Evolutionary conservation across 2,797 vertebrate species (phyloP).

Genomic region (Falco columbarius): DNA sequence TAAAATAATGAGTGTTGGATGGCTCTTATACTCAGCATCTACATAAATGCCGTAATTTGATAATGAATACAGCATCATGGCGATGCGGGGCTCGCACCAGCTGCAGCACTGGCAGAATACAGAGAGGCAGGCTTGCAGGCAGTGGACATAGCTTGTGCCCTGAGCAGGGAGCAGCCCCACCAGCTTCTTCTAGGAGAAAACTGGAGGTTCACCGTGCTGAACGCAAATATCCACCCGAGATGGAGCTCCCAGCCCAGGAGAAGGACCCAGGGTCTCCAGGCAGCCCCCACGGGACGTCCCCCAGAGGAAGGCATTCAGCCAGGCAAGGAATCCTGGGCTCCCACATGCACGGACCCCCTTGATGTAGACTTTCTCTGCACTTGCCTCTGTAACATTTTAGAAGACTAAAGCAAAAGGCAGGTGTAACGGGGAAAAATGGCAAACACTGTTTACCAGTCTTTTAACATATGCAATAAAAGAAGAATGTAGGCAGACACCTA

Average conservation of each 20-base stretch:
- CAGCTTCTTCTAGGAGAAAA: background rate
- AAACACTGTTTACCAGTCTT: background rate
- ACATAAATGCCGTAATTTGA: background rate
- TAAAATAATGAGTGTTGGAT: background rate
- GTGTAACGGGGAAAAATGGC: background rate
- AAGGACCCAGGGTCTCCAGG: too few species aligned
- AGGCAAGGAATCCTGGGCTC: fast-evolving
- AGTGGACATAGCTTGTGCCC: fast-evolving
- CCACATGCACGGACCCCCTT: fast-evolving
- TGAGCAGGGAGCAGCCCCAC: background rate
- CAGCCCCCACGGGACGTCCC: fast-evolving
- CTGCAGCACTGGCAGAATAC: background rate
- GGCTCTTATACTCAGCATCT: background rate
- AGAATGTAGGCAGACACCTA: background rate
- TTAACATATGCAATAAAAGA: background rate
- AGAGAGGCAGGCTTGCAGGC: background rate
- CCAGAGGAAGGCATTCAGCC: fast-evolving
- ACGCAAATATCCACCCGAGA: fast-evolving
- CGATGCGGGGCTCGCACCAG: background rate
- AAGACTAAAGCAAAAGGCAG: background rate
- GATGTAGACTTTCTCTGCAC: too few species aligned
- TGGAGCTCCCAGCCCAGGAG: background rate
- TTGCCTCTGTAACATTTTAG: fast-evolving
- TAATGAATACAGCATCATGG: background rate
- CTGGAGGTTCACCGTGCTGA: fast-evolving